Conservation (phyloP, 2,113 vertebrate genomes). For the Notothenia coriiceps region DNA sequence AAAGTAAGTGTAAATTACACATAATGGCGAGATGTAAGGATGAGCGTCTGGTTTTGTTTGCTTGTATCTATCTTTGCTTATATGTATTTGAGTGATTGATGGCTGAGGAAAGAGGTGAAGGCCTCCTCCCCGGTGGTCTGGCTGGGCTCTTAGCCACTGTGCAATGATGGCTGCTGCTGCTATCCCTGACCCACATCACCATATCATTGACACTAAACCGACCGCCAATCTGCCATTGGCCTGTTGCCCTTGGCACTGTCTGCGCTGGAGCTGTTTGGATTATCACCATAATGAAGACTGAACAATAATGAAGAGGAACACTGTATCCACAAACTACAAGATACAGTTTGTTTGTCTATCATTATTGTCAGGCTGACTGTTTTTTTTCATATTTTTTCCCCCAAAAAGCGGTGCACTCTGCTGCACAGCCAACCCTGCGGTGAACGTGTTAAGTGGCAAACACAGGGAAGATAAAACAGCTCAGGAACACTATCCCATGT, state of each 20-base stretch:
- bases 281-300: slow-evolving; percentile 66
- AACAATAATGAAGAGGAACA: slow-evolving; percentile 69
- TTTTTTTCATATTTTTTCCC: slow-evolving; percentile 11
- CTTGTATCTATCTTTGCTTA: slow-evolving; percentile 75
- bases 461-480: slow-evolving; percentile 80
- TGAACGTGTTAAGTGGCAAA: slow-evolving; percentile 81
- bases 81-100: slow-evolving; percentile 77
- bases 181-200: slow-evolving; percentile 82
- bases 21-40: slow-evolving; percentile 38
- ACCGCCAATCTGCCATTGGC: slow-evolving; percentile 77
- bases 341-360: slow-evolving; percentile 71
- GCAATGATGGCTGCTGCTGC: slow-evolving; percentile 80
- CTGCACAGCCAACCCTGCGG: slow-evolving; percentile 51
- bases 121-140: slow-evolving; percentile 82
- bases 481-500: slow-evolving; percentile 83
- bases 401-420: slow-evolving; percentile 20
- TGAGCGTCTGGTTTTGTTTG: slow-evolving; percentile 65
- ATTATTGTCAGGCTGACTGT: slow-evolving; percentile 57
- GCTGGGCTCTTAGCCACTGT: slow-evolving; percentile 80
- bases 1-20: slow-evolving; percentile 33
- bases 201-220: slow-evolving; percentile 81
- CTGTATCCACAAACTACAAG: slow-evolving; percentile 71
- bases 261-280: slow-evolving; percentile 66
- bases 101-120: slow-evolving; percentile 73
- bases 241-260: slow-evolving; percentile 67